Percentiles rank a stretch among this genome's conserved stretches.
Evolutionary conservation across 2,888 invertebrate genomes (phyloP).

Genomic region (Meteorus colon): DNA sequence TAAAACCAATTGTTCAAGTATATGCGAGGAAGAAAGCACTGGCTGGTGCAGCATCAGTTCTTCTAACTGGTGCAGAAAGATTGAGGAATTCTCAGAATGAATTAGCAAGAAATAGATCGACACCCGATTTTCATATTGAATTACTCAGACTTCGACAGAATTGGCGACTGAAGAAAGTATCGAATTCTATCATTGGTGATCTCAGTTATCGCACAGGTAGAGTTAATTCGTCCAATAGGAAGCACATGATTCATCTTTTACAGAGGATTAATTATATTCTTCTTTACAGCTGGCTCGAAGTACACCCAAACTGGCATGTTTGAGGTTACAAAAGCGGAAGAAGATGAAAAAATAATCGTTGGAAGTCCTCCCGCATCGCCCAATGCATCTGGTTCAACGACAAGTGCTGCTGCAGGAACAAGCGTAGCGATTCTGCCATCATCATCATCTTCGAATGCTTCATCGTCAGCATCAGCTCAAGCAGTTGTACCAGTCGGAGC

Average conservation of each 20-base stretch:
- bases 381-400: conserved; percentile 71
- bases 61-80: conserved; percentile 90
- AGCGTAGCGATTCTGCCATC: not conserved
- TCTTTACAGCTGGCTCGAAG: conserved; percentile 86
- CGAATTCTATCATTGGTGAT: conserved; percentile 95
- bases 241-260: not conserved
- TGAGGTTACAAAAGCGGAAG: conserved; percentile 96
- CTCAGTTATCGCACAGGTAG: conserved; percentile 90
- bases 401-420: not conserved
- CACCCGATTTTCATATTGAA: conserved; percentile 95
- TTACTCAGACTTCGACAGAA: conserved; percentile 90
- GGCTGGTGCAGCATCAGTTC: conserved; percentile 88
- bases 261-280: not conserved
- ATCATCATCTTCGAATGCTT: not conserved
- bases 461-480: conserved; percentile 1
- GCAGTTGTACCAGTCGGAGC: not conserved
- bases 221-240: conserved; percentile 9
- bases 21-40: conserved; percentile 95
- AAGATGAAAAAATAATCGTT: conserved; percentile 75
- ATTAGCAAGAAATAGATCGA: conserved; percentile 83
- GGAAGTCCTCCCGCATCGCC: conserved; percentile 76
- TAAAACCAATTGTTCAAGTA: conserved; percentile 90
- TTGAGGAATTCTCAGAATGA: conserved; percentile 88
- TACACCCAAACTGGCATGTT: conserved; percentile 95
- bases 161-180: conserved; percentile 97